A percentile compares a stretch with the other conserved stretches of the same genome.
Evolutionary conservation across 2,888 invertebrate species (phyloP).

Genomic region (Parnassius orleans): DNA sequence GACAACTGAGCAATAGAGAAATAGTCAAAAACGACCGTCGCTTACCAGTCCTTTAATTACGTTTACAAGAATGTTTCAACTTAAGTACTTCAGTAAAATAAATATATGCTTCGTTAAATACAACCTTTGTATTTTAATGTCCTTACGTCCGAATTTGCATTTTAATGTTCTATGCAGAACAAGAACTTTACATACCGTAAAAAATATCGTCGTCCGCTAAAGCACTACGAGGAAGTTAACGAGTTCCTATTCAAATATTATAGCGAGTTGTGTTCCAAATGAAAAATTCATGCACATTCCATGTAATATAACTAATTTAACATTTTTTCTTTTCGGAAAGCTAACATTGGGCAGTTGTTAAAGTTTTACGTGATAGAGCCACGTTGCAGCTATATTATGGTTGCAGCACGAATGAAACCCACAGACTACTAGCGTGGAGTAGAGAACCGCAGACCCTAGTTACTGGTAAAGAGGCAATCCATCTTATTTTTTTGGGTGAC

Average conservation of each 20-base stretch:
- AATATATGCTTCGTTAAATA: slow-evolving; percentile 24
- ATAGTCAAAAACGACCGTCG: slow-evolving; percentile 18
- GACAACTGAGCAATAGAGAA: slow-evolving; percentile 16
- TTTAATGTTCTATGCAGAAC: slow-evolving; percentile 25
- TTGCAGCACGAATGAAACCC: too few species aligned
- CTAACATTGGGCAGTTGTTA: too few species aligned
- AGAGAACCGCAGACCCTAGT: too few species aligned
- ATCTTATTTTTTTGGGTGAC: too few species aligned
- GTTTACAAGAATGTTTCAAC: slow-evolving; percentile 20
- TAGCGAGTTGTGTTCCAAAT: slow-evolving; percentile 21
- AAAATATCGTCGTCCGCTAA: slow-evolving; percentile 25
- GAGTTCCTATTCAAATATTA: slow-evolving; percentile 25
- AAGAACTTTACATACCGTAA: slow-evolving; percentile 26
- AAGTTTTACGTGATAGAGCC: too few species aligned
- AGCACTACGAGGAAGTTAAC: slow-evolving; percentile 20
- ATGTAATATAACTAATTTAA: slow-evolving; percentile 18
- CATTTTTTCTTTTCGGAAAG: too few species aligned
- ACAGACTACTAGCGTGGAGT: too few species aligned
- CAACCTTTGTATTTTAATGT: slow-evolving; percentile 27
- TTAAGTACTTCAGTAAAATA: slow-evolving; percentile 22
- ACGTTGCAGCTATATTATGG: too few species aligned
- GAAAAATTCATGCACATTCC: slow-evolving; percentile 23
- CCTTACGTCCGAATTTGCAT: slow-evolving; percentile 25
- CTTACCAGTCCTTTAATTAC: slow-evolving; percentile 19
- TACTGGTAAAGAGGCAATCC: too few species aligned